Evolutionary conservation across 2,113 vertebrate species (phyloP), one percentile per base, ranked within the genome.

Genomic region (Forbesichthys agassizii): DNA sequence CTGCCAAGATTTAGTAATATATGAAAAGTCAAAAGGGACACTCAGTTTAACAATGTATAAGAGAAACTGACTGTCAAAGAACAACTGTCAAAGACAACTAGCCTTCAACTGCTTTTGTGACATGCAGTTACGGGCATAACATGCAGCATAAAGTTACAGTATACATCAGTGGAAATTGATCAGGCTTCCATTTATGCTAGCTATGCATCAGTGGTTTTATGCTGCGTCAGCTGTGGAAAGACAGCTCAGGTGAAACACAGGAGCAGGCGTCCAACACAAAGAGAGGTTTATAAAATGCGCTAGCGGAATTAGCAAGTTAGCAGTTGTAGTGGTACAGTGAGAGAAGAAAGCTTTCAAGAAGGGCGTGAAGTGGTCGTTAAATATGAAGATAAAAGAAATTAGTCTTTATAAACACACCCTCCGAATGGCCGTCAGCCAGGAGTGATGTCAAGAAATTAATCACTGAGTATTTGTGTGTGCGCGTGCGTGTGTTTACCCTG

Each of bases 311-410:
- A 20, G 5, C 10, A 46, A 53, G 61, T 55, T 36, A 16, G 33
- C n/a, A 73, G 81, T 79, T 79, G 80, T 5, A 48, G 14, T 5
- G 74, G 68, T 49, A 13, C 12, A 18, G 8, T 10, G 4, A 68
- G 62, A n/a, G 61, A 77, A 82, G 73, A 85, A 78, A 80, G 84
- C 79, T 81, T 65, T 77, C 72, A 48, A 88, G 78, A 72, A 2
- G 75, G 33, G 77, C 77, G 72, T 81, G 82, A 80, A 74, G 64
- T 53, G 53, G 4, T 42, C 57, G 73, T 77, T 83, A 75, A 55
- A 33, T 20, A 42, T 5, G 36, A 42, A 42, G 36, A 42, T 42
- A 42, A 42, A 42, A 42, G 36, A 42, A 5, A 6, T 42, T 7
- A 42, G 36, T 6, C 36, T 42, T 42, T 42, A 42, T 42, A 42